Conservation (phyloP, 2,113 vertebrate species). For the Dicerorhinus sumatrensis region DNA sequence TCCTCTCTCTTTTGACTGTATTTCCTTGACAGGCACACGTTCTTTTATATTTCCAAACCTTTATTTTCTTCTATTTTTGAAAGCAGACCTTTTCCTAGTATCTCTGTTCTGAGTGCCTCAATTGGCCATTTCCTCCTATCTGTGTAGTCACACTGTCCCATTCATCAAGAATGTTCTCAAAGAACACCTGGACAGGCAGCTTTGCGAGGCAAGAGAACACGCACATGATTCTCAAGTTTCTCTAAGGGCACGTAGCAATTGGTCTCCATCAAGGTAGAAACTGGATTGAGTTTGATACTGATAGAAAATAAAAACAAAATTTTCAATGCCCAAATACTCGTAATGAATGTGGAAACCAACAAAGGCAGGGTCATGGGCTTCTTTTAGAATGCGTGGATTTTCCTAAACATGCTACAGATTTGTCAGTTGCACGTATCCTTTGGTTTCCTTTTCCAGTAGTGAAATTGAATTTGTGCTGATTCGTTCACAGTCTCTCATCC, state of each 20-base stretch:
- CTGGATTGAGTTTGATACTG: background rate
- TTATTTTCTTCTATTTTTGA: background rate
- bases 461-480: background rate
- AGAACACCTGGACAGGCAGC: background rate
- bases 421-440: background rate
- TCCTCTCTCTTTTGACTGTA: no score
- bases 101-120: background rate
- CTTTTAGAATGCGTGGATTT: background rate
- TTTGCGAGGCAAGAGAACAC: background rate
- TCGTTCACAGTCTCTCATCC: accelerated
- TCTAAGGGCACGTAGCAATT: background rate
- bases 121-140: no score
- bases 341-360: no score
- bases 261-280: background rate
- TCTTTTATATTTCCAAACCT: background rate
- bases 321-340: background rate
- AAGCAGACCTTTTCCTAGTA: background rate
- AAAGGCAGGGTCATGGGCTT: no score
- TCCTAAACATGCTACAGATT: no score
- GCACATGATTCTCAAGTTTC: accelerated
- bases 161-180: background rate
- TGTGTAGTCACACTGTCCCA: no score
- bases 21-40: accelerated
- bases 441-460: background rate
- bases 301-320: background rate